These are phyloP conservation scores for Drosophila bocki DNA, from an alignment of 1,140 invertebrate species.

Conservation along the genomic window DNA sequence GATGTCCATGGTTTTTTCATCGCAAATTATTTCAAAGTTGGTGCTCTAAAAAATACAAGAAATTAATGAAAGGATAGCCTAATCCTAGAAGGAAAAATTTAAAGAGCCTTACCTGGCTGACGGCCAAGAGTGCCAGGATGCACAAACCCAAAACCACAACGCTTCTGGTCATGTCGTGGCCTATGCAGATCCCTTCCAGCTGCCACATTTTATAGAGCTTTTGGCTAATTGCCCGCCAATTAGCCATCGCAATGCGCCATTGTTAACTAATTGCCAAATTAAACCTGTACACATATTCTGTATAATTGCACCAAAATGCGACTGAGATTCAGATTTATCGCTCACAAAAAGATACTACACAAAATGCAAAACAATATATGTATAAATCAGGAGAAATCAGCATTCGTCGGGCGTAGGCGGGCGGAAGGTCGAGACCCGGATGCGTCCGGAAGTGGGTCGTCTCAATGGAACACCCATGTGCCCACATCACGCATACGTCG, in stretches of 20 bases:
- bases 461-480: slow-evolving; percentile 40
- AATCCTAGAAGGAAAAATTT: background rate
- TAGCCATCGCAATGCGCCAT: slow-evolving; percentile 37
- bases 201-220: slow-evolving; percentile 41
- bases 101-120: background rate
- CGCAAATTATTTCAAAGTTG: slow-evolving; percentile 37
- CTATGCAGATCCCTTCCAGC: background rate
- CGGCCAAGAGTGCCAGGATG: background rate
- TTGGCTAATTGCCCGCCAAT: slow-evolving; percentile 50
- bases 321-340: slow-evolving; percentile 27
- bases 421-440: slow-evolving; percentile 29
- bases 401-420: slow-evolving; percentile 37
- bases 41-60: background rate
- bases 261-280: slow-evolving; percentile 61
- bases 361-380: background rate
- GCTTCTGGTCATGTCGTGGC: slow-evolving; percentile 2
- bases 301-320: slow-evolving; percentile 38
- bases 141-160: slow-evolving; percentile 4
- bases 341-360: background rate
- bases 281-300: slow-evolving; percentile 14
- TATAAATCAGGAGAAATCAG: slow-evolving; percentile 20
- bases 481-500: slow-evolving; percentile 54
- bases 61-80: background rate
- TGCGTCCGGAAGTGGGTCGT: slow-evolving; percentile 43
- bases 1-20: slow-evolving; percentile 35